Evolutionary conservation across 2,113 vertebrate genomes (phyloP).

Genomic region (Lasiurus borealis): DNA sequence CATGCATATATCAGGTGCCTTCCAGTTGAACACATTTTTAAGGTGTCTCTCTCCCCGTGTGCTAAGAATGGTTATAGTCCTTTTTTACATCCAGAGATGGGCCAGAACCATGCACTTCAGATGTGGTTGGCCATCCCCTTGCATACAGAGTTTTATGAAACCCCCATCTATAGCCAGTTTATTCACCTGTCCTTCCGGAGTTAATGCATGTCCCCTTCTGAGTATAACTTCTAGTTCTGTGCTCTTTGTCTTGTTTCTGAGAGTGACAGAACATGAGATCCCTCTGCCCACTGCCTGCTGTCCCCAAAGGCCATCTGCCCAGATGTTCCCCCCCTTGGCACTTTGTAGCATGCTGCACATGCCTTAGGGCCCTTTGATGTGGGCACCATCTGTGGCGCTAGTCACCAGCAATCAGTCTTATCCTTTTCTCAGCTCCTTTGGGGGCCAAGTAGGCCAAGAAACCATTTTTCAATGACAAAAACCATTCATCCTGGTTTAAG

Average conservation of each 20-base stretch:
- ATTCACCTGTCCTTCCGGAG: not conserved
- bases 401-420: not conserved
- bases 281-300: not conserved
- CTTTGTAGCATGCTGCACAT: rapidly evolving
- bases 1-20: conserved; percentile 47
- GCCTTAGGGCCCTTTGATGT: not conserved
- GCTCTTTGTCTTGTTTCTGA: not conserved
- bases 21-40: conserved; percentile 56
- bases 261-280: not conserved
- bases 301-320: not conserved
- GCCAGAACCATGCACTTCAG: not conserved
- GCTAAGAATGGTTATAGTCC: not conserved
- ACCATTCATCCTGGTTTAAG: conserved; percentile 17
- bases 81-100: not conserved
- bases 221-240: not conserved
- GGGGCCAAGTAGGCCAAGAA: not conserved
- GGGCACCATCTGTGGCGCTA: rapidly evolving
- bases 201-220: not conserved
- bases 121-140: not conserved
- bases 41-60: not conserved
- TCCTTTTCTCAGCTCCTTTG: not conserved
- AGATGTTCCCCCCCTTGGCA: rapidly evolving
- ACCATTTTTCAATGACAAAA: conserved; percentile 42
- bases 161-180: not conserved
- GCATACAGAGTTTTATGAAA: not conserved